phyloP scores from a whole-genome alignment of 2,888 invertebrate genomes.

The Xestia ashworthii region DNA sequence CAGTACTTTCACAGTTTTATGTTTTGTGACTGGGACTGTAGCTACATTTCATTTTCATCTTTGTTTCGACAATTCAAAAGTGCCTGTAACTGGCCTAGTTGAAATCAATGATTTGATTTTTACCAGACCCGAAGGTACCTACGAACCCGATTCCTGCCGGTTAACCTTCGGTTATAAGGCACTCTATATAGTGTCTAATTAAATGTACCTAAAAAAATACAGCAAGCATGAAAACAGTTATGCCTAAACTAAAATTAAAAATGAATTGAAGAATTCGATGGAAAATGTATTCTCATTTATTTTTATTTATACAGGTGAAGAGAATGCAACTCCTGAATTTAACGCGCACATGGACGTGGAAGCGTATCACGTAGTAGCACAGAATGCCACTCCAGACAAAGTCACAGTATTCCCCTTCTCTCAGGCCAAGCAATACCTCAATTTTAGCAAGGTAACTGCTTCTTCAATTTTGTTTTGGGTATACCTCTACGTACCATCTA shows the following conservation, averaged over 20 bases:
- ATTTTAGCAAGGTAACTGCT: conserved; percentile 74
- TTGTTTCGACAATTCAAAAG: too few species aligned
- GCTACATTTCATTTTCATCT: too few species aligned
- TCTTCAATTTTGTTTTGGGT: too few species aligned
- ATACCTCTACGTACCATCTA: not conserved
- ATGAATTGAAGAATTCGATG: not conserved
- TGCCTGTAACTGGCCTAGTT: too few species aligned
- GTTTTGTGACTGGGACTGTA: too few species aligned
- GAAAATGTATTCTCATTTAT: not conserved
- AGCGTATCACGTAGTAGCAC: conserved; percentile 79
- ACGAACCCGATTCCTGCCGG: too few species aligned
- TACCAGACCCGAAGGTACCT: too few species aligned
- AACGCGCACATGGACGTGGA: conserved; percentile 84
- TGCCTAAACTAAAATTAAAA: not conserved
- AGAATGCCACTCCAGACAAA: conserved; percentile 79
- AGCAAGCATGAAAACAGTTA: not conserved
- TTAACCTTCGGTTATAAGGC: too few species aligned
- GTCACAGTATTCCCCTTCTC: conserved; percentile 83
- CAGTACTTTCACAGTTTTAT: too few species aligned
- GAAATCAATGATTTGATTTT: too few species aligned
- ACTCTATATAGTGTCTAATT: too few species aligned
- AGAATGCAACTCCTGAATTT: conserved; percentile 77
- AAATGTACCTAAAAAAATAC: not conserved
- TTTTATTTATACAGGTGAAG: conserved; percentile 68
- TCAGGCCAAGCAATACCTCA: conserved; percentile 71